Evolutionary conservation across 2,113 vertebrate genomes (phyloP).

Genomic region (Phrynosoma platyrhinos): DNA sequence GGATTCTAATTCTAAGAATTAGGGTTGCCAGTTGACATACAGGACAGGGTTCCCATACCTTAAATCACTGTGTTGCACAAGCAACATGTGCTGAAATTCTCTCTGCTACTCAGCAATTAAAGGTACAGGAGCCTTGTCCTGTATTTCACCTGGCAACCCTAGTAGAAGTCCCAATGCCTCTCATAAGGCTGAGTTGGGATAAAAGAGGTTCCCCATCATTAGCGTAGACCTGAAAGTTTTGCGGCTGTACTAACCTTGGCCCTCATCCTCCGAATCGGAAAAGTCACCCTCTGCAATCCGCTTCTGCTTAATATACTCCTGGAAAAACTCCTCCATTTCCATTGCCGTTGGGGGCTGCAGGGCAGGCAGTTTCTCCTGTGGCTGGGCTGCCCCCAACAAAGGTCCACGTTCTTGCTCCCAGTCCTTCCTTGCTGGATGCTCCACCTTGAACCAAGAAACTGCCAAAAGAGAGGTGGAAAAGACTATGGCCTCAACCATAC

Average conservation of each 20-base stretch:
- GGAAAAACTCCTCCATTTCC: conserved; percentile 82
- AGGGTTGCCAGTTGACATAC: too few relatives aligned
- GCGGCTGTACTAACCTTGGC: conserved; percentile 59
- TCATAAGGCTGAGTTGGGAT: too few relatives aligned
- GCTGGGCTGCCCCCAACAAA: neutral
- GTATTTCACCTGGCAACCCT: too few relatives aligned
- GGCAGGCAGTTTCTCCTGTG: neutral
- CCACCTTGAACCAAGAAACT: conserved; percentile 83
- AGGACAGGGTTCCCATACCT: too few relatives aligned
- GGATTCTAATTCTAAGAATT: too few relatives aligned
- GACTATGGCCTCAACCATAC: neutral
- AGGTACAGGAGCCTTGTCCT: too few relatives aligned
- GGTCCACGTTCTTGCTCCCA: neutral
- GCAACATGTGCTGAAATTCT: too few relatives aligned
- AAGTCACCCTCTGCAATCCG: conserved; percentile 84
- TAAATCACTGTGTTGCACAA: too few relatives aligned
- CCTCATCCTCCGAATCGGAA: conserved; percentile 73
- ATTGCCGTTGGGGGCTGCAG: conserved; percentile 6
- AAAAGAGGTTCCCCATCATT: too few relatives aligned
- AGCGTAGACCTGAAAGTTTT: too few relatives aligned
- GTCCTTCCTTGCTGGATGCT: neutral
- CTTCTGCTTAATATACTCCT: conserved; percentile 85
- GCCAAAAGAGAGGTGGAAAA: conserved; percentile 14
- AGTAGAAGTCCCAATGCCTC: too few relatives aligned
- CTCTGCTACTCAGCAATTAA: too few relatives aligned